phyloP scores from a whole-genome alignment of 2,888 invertebrate species.

The Orchestes rusci region DNA sequence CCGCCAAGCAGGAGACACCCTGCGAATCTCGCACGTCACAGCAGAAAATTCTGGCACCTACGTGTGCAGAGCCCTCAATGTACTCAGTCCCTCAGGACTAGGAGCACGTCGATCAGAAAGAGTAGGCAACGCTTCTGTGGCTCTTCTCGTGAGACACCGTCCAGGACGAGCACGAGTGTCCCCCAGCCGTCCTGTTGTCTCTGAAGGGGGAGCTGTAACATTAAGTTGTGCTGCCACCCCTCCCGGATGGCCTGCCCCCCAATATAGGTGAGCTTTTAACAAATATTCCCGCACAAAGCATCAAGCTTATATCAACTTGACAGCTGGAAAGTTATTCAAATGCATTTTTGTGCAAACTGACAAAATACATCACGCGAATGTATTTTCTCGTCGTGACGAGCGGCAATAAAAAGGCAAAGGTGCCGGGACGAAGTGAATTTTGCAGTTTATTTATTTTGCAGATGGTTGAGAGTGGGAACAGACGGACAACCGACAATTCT shows the following conservation, averaged over 20 bases:
- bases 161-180: constrained; percentile 78
- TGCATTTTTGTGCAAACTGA: too few relatives aligned
- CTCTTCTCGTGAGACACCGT: constrained; percentile 76
- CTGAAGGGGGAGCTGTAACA: constrained; percentile 75
- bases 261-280: constrained; percentile 52
- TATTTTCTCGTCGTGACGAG: background rate
- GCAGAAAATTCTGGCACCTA: constrained; percentile 86
- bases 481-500: constrained; percentile 59
- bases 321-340: too few relatives aligned
- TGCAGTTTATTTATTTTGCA: too few relatives aligned
- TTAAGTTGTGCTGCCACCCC: constrained; percentile 81
- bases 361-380: too few relatives aligned
- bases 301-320: too few relatives aligned
- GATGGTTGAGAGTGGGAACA: constrained; percentile 78
- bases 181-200: constrained; percentile 76
- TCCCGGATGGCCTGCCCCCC: constrained; percentile 88
- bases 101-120: constrained; percentile 60
- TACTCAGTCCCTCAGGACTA: constrained; percentile 66
- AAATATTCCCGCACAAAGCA: too few relatives aligned
- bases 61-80: constrained; percentile 80
- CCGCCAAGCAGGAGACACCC: constrained; percentile 70
- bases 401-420: background rate
- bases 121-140: constrained; percentile 73
- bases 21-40: constrained; percentile 66
- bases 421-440: too few relatives aligned